phyloP scores from a whole-genome alignment of 2,113 vertebrate species.

The Hucho hucho region DNA sequence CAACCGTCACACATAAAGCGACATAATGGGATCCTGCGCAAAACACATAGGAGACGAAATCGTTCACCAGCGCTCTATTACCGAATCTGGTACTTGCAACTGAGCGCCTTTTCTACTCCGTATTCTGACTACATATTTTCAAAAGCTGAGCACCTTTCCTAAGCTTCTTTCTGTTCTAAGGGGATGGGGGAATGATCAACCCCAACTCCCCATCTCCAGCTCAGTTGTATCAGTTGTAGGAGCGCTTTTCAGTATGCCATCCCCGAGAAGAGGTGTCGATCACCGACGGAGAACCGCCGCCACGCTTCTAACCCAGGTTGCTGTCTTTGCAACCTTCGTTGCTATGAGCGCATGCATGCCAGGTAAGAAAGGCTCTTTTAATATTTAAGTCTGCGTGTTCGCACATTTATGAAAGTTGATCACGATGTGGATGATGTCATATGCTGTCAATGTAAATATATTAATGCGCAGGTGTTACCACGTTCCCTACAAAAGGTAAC shows the following conservation, averaged over 20 bases:
- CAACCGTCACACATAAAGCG: background rate
- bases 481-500: background rate
- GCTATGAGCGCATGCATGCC: conserved; percentile 51
- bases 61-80: background rate
- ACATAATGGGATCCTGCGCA: background rate
- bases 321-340: conserved; percentile 37
- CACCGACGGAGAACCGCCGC: conserved; percentile 25
- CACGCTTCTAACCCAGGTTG: conserved; percentile 47
- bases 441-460: background rate
- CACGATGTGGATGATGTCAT: background rate
- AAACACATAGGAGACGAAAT: background rate
- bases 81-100: background rate
- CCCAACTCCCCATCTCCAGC: conserved; percentile 30
- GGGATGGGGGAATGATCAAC: conserved; percentile 63
- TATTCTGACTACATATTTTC: background rate
- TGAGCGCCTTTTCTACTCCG: background rate
- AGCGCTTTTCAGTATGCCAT: conserved; percentile 58
- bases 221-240: conserved; percentile 33
- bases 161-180: conserved; percentile 8
- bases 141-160: background rate
- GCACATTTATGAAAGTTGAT: background rate
- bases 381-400: too few species aligned
- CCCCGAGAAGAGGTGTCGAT: conserved; percentile 26
- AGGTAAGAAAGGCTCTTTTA: conserved; percentile 46
- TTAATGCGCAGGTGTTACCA: background rate